phyloP scores from a whole-genome alignment of 2,113 vertebrate species.

The Chrysemys picta region DNA sequence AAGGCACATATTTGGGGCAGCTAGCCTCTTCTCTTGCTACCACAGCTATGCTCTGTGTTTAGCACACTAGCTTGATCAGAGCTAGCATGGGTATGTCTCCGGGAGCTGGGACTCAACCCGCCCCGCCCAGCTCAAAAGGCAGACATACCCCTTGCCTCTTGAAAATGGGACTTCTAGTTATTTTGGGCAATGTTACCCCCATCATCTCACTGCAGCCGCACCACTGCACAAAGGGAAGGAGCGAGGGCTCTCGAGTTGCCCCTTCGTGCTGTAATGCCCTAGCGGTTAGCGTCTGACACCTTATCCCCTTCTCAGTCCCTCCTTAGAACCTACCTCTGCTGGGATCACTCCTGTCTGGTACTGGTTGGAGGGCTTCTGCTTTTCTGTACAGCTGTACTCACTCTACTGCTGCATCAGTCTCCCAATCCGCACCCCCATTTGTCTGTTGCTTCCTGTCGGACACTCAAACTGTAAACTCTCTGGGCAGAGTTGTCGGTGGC shows the following conservation, averaged over 20 bases:
- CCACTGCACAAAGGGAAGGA: background rate
- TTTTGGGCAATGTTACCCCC: background rate
- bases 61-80: background rate
- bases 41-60: no score
- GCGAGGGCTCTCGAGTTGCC: no score
- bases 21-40: no score
- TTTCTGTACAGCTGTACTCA: background rate
- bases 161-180: background rate
- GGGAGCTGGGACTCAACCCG: background rate
- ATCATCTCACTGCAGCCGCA: background rate
- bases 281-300: background rate
- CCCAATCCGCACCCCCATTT: background rate
- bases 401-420: background rate
- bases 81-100: background rate
- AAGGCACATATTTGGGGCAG: no score
- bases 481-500: no score
- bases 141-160: background rate
- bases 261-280: no score
- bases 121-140: background rate
- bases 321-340: background rate
- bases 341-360: background rate
- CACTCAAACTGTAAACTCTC: background rate
- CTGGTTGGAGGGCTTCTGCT: background rate
- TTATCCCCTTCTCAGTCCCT: background rate
- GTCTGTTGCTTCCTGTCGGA: background rate